phyloP scores from a whole-genome alignment of 1,140 invertebrate species.

The Drosophila setifemur region DNA sequence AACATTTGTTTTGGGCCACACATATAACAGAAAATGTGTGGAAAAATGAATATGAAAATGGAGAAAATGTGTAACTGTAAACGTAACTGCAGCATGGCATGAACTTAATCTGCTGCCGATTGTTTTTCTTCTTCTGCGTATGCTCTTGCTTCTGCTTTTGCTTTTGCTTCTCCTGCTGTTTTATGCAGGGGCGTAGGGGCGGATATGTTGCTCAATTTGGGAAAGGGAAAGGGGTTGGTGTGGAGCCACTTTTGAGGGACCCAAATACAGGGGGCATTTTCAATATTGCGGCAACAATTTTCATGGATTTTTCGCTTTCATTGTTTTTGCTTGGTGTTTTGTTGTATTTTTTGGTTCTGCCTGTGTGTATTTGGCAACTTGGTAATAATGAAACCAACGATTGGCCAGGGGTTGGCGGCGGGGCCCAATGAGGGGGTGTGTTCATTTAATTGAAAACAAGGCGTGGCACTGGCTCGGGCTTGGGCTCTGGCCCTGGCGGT shows the following conservation, averaged over 20 bases:
- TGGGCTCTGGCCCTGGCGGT: too few relatives aligned
- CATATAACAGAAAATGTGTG: slow-evolving; percentile 62
- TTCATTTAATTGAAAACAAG: slow-evolving; percentile 78
- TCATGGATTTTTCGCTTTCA: slow-evolving; percentile 58
- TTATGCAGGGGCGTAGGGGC: not conserved
- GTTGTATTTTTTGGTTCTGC: slow-evolving; percentile 8
- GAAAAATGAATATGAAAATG: slow-evolving; percentile 70
- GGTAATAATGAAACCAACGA: slow-evolving; percentile 77
- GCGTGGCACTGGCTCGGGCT: slow-evolving; percentile 44
- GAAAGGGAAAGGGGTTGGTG: not conserved
- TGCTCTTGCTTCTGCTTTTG: slow-evolving; percentile 73
- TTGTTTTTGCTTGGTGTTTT: slow-evolving; percentile 24
- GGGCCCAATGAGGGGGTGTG: slow-evolving; percentile 39
- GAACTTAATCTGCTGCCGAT: slow-evolving; percentile 78
- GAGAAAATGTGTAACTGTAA: slow-evolving; percentile 63
- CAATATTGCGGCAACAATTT: slow-evolving; percentile 79
- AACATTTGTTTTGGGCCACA: slow-evolving; percentile 75
- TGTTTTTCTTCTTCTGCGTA: slow-evolving; percentile 44
- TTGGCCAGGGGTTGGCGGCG: slow-evolving; percentile 24
- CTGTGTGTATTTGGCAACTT: slow-evolving; percentile 68
- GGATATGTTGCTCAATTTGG: slow-evolving; percentile 71
- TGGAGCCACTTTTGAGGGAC: slow-evolving; percentile 36
- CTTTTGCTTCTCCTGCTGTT: slow-evolving; percentile 39
- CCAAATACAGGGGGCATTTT: slow-evolving; percentile 75
- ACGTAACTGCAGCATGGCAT: slow-evolving; percentile 79